Evolutionary conservation across 2,888 invertebrate genomes (phyloP).

Genomic region (Caradrina clavipalpis): DNA sequence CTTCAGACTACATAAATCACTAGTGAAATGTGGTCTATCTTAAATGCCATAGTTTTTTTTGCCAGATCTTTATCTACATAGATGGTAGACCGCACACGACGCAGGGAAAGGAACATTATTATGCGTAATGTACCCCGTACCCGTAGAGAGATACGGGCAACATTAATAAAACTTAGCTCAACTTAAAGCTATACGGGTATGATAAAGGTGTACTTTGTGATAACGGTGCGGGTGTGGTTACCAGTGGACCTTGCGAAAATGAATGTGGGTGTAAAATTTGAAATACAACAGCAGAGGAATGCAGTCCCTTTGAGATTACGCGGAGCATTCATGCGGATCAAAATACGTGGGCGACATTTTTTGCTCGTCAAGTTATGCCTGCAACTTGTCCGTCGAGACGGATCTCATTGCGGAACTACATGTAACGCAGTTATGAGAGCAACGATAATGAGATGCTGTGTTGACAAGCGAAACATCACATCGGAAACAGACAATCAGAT

Average conservation of each 20-base stretch:
- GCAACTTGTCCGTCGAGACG: constrained; percentile 55
- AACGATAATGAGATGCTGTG: constrained; percentile 57
- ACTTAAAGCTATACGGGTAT: constrained; percentile 59
- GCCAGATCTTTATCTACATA: constrained; percentile 67
- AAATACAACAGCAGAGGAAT: constrained; percentile 59
- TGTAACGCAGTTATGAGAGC: constrained; percentile 65
- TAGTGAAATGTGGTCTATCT: constrained; percentile 56
- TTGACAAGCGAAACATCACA: constrained; percentile 60
- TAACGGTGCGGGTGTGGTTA: constrained; percentile 70
- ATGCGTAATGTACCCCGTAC: constrained; percentile 48
- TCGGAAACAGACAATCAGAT: constrained; percentile 60
- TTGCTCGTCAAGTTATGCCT: constrained; percentile 59
- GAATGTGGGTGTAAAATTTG: constrained; percentile 68
- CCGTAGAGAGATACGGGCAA: constrained; percentile 53
- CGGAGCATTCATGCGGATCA: constrained; percentile 65
- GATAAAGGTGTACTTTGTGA: constrained; percentile 65
- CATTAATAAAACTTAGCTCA: constrained; percentile 54
- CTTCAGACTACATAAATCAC: constrained; percentile 56
- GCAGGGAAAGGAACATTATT: constrained; percentile 60
- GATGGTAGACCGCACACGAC: constrained; percentile 72
- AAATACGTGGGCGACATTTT: constrained; percentile 63
- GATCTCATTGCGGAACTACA: constrained; percentile 70
- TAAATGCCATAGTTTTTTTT: constrained; percentile 62
- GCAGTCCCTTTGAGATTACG: constrained; percentile 67
- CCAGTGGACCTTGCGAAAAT: constrained; percentile 69